Percentiles rank a stretch among this genome's conserved stretches.
Evolutionary conservation across 2,113 vertebrate genomes (phyloP).

Genomic region (Xenotilapia leptura): DNA sequence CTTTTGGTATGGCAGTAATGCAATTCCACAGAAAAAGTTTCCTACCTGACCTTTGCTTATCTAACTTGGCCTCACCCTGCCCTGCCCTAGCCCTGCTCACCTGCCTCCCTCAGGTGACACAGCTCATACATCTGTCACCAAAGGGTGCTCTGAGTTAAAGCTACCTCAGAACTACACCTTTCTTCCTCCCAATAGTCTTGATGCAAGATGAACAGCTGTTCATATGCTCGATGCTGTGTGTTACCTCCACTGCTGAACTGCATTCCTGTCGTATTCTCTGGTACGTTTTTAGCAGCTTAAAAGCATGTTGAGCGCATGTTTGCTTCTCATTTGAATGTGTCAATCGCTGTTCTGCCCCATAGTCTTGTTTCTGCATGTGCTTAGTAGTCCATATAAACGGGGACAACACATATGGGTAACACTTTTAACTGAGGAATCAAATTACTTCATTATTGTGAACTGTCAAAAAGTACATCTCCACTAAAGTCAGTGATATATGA

Average conservation of each 20-base stretch:
- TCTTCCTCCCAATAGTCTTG: background rate
- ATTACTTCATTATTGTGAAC: background rate
- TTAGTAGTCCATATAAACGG: background rate
- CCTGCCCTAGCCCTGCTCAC: background rate
- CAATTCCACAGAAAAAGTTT: background rate
- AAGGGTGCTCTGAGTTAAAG: background rate
- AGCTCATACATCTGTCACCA: background rate
- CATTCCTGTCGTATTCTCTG: background rate
- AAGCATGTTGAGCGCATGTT: background rate
- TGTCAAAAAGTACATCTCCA: background rate
- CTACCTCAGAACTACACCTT: background rate
- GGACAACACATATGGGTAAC: background rate
- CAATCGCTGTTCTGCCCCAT: background rate
- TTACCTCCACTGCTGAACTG: background rate
- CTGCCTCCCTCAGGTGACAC: background rate
- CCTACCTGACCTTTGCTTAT: slow-evolving; percentile 18
- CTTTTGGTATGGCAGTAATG: background rate
- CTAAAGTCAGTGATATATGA: accelerated
- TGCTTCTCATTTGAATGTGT: background rate
- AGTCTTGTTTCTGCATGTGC: background rate
- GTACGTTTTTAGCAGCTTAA: background rate
- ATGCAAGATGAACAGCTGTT: background rate
- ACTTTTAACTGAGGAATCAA: background rate
- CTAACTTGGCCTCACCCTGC: background rate
- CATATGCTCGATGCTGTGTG: background rate